phyloP scores from a whole-genome alignment of 2,797 vertebrate genomes.

The Semotilus atromaculatus region DNA sequence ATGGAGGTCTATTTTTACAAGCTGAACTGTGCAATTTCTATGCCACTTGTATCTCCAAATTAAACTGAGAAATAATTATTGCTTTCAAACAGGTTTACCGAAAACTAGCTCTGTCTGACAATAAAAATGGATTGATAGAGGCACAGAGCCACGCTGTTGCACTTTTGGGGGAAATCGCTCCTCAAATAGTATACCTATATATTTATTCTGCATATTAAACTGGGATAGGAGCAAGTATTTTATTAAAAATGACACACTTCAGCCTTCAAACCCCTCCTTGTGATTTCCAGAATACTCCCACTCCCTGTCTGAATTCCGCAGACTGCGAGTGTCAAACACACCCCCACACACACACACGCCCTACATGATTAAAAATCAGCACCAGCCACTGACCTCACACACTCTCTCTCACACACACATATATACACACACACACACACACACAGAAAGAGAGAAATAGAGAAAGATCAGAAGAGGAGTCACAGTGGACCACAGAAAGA shows the following conservation, averaged over 20 bases:
- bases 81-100: neutral
- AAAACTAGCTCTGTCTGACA: neutral
- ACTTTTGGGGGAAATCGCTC: neutral
- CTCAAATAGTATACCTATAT: neutral
- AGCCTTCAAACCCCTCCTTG: neutral
- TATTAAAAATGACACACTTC: neutral
- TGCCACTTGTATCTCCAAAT: neutral
- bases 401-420: neutral
- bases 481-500: constrained; percentile 26
- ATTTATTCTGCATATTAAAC: constrained; percentile 9
- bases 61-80: neutral
- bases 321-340: constrained; percentile 1
- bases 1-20: neutral
- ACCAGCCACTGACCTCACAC: constrained; percentile 10
- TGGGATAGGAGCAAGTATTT: neutral
- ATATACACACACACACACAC: neutral
- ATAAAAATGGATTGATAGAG: neutral
- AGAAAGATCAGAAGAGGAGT: neutral
- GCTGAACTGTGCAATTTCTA: neutral
- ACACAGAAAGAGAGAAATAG: neutral
- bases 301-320: constrained; percentile 11
- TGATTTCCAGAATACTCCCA: constrained; percentile 18
- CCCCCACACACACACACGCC: neutral
- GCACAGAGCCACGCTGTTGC: neutral
- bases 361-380: constrained; percentile 16